Evolutionary conservation across 2,888 invertebrate genomes (phyloP), one percentile per base, ranked within the genome.

Genomic region (Hyles lineata): DNA sequence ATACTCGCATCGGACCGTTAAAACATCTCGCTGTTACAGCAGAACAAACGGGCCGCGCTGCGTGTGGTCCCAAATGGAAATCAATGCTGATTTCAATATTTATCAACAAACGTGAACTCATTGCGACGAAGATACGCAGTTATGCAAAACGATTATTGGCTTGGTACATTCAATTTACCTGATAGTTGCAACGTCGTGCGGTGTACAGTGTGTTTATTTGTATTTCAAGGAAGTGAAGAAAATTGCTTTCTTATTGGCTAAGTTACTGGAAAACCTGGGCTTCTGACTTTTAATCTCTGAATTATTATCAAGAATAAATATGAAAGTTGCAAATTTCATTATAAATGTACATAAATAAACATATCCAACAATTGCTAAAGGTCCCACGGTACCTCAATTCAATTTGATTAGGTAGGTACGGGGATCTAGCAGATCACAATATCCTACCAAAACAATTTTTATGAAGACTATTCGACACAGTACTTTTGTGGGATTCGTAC

Each of bases 21-120:
- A 89, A 88, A 87, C 87, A 88, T 84, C 81, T 79, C 81, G 82
- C 80, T 83, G 55, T 80, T 84, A 79, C 78, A 78, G 74, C 78
- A 76, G 81, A 77, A 78, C 86, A 87, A 88, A 87, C 83, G 81
- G 70, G 83, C 85, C 82, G 85, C 90, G 73, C 77, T 76, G 89
- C 91, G 92, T 93, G 93, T 91, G 93, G 93, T 90, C 93, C 80
- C 78, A 79, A 82, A 83, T 84, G 83, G 83, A 83, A 85, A 85
- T 82, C 85, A 83, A 82, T 78, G 85, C 84, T 79, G 86, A 90
- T 88, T 87, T 87, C 84, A 90, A 91, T 91, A 88, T 90, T 92
- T 92, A 92, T 89, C 89, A 87, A 89, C 87, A 88, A 88, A 88
- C 86, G 84, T 84, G 83, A 80, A 82, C 84, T 85, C 86, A 85